Evolutionary conservation across 2,113 vertebrate genomes (phyloP).

Genomic region (Bambusicola thoracicus): DNA sequence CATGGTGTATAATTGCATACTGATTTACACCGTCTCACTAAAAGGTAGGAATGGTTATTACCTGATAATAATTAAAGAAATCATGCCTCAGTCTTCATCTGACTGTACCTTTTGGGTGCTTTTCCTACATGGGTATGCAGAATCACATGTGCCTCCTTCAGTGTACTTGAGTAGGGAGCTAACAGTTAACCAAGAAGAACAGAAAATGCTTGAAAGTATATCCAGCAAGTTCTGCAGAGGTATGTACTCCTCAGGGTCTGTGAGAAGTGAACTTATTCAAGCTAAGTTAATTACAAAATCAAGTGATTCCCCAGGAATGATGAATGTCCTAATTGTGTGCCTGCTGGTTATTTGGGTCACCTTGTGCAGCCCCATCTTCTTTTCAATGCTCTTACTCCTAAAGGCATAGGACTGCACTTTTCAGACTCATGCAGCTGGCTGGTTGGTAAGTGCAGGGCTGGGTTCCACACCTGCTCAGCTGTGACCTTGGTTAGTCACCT

Average conservation of each 20-base stretch:
- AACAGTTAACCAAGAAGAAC: neutral
- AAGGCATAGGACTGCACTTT: neutral
- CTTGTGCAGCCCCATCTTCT: neutral
- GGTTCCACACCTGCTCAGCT: neutral
- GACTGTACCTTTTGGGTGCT: neutral
- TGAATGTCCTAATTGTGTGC: constrained; percentile 3
- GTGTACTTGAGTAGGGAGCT: neutral
- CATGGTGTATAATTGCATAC: neutral
- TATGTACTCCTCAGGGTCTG: neutral
- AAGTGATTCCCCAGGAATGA: neutral
- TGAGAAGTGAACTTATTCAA: constrained; percentile 12
- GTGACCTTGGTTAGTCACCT: neutral
- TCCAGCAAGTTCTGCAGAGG: neutral
- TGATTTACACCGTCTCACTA: neutral
- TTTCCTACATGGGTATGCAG: neutral
- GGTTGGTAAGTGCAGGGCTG: neutral
- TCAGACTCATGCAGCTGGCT: neutral
- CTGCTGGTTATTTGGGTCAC: constrained; percentile 28
- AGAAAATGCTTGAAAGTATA: neutral
- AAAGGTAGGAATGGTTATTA: neutral
- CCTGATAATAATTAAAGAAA: neutral
- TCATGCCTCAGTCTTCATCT: neutral
- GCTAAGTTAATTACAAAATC: constrained; percentile 45
- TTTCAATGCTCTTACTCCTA: neutral
- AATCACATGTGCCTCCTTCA: neutral